These are phyloP conservation scores for Lagocephalus sceleratus DNA, from an alignment of 2,797 vertebrate species.

Conservation along the genomic window DNA sequence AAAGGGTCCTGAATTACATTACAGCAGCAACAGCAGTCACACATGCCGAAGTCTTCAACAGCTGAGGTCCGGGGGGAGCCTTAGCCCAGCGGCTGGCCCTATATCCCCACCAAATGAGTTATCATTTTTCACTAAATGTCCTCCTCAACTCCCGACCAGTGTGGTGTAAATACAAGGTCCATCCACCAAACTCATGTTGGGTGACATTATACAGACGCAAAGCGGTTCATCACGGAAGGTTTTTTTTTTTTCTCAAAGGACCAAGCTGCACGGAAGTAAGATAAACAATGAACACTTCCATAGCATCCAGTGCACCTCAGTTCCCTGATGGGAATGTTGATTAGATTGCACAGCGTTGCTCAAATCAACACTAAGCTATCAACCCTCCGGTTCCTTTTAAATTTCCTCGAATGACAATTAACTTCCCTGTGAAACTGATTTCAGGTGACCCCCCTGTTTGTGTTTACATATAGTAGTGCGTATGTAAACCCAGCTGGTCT, in stretches of 20 bases:
- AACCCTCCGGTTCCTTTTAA: slow-evolving; percentile 29
- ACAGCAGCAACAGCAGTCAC: slow-evolving; percentile 61
- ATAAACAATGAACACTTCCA: too few species aligned
- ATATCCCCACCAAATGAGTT: slow-evolving; percentile 71
- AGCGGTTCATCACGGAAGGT: slow-evolving; percentile 24
- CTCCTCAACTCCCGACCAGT: slow-evolving; percentile 49
- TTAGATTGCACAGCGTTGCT: too few species aligned
- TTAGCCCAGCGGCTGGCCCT: slow-evolving; percentile 66
- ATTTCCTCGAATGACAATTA: slow-evolving; percentile 41
- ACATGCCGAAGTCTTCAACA: slow-evolving; percentile 69
- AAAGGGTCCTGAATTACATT: slow-evolving; percentile 74
- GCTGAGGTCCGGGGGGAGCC: slow-evolving; percentile 51
- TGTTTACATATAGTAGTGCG: slow-evolving; percentile 15
- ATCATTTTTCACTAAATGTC: slow-evolving; percentile 64
- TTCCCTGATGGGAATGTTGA: too few species aligned
- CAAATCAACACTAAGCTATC: slow-evolving; percentile 4
- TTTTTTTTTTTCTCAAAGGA: not conserved
- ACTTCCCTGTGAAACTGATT: slow-evolving; percentile 57
- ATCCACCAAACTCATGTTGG: slow-evolving; percentile 37
- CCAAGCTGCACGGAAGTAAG: not conserved
- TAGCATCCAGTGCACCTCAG: too few species aligned
- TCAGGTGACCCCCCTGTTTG: slow-evolving; percentile 41
- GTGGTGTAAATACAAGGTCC: slow-evolving; percentile 37
- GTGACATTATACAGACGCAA: slow-evolving; percentile 52
- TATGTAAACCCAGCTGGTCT: slow-evolving; percentile 50